Conservation (phyloP, 2,888 invertebrate species). For the Lamellibrachia satsuma region DNA sequence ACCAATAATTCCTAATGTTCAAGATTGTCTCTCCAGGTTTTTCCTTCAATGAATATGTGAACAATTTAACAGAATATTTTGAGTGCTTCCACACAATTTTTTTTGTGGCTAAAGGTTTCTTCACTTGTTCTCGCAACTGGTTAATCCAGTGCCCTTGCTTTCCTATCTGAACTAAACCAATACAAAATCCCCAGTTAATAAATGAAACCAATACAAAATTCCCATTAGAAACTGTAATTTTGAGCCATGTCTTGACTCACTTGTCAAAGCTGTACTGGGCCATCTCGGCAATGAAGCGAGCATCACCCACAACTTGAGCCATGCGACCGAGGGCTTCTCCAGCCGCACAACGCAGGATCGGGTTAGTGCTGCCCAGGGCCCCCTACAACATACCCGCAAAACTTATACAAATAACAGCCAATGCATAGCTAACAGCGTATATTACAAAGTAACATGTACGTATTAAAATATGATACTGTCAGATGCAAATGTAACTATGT, state of each 20-base stretch:
- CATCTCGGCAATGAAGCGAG: constrained; percentile 86
- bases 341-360: constrained; percentile 86
- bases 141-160: too few relatives aligned
- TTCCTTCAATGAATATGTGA: too few relatives aligned
- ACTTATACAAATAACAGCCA: background rate
- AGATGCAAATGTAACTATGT: background rate
- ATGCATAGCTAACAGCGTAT: background rate
- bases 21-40: too few relatives aligned
- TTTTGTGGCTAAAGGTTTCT: too few relatives aligned
- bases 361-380: constrained; percentile 67
- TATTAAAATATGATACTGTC: too few relatives aligned
- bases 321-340: constrained; percentile 94
- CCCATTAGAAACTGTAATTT: too few relatives aligned
- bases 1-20: background rate
- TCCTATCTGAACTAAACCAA: background rate
- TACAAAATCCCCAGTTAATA: background rate
- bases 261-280: constrained; percentile 90
- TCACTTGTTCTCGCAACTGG: too few relatives aligned
- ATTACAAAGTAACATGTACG: too few relatives aligned
- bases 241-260: constrained; percentile 44
- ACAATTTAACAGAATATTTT: too few relatives aligned
- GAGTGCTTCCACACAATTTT: too few relatives aligned
- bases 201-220: background rate
- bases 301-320: constrained; percentile 87
- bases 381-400: constrained; percentile 58